Conservation (phyloP, 2,888 invertebrate species). For the Nasonovia ribisnigri region DNA sequence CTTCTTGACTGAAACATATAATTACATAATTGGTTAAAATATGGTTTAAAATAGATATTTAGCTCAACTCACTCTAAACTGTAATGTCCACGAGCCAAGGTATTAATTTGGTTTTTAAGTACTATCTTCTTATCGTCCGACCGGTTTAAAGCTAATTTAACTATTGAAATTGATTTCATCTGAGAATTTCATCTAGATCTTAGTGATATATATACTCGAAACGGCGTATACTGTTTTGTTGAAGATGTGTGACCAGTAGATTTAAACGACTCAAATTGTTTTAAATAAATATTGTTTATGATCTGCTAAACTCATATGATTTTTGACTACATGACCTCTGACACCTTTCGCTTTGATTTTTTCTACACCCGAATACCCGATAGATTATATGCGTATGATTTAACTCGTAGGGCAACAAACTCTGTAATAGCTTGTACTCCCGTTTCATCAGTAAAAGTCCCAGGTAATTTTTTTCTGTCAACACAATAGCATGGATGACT, state of each 20-base stretch:
- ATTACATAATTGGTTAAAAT: too few relatives aligned
- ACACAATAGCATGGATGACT: not conserved
- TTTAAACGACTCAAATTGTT: not conserved
- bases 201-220: not conserved
- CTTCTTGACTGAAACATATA: too few relatives aligned
- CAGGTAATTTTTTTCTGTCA: not conserved
- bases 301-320: not conserved
- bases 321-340: not conserved
- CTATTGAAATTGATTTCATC: not conserved
- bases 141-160: not conserved
- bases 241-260: too few relatives aligned
- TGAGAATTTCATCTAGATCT: not conserved
- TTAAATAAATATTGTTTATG: slow-evolving; percentile 6
- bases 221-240: not conserved
- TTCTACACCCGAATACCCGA: not conserved
- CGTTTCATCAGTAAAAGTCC: not conserved
- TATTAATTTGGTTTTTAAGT: not conserved
- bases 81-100: not conserved
- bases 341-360: slow-evolving; percentile 13
- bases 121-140: not conserved
- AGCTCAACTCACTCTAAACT: not conserved
- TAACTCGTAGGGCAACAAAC: not conserved
- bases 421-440: not conserved
- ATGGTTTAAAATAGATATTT: too few relatives aligned
- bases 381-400: not conserved